A percentile compares a stretch with the other conserved stretches of the same genome.
These are phyloP conservation scores for Drosophila tanythrix DNA, from an alignment of 2,888 invertebrate genomes.

Conservation along the genomic window DNA sequence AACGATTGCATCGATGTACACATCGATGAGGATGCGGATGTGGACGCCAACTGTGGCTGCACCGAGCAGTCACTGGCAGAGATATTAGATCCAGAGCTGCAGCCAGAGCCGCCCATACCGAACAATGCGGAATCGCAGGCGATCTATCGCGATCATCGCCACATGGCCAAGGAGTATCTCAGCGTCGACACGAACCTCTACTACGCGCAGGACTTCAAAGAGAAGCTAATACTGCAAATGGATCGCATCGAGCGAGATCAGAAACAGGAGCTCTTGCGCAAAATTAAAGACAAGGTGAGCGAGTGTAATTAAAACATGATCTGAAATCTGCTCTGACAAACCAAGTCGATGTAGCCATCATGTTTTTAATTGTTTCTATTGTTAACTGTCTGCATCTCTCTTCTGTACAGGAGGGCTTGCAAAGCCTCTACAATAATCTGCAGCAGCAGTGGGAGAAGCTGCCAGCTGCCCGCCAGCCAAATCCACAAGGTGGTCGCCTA, in stretches of 20 bases:
- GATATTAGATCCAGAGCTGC: constrained; percentile 92
- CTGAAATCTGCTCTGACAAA: background rate
- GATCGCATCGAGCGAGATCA: constrained; percentile 81
- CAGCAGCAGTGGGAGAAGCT: constrained; percentile 81
- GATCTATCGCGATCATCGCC: constrained; percentile 95
- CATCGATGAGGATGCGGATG: constrained; percentile 67
- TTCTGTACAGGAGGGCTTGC: constrained; percentile 75
- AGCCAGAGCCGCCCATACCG: constrained; percentile 93
- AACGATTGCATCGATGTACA: constrained; percentile 32
- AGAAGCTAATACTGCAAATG: constrained; percentile 88
- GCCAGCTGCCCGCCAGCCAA: constrained; percentile 63
- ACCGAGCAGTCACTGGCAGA: constrained; percentile 87
- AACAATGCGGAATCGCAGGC: constrained; percentile 91
- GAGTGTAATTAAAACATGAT: background rate
- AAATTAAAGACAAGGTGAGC: constrained; percentile 83
- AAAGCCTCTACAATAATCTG: constrained; percentile 82
- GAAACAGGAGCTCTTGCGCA: constrained; percentile 82
- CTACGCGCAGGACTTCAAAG: constrained; percentile 91
- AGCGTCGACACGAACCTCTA: constrained; percentile 95
- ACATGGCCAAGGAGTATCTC: constrained; percentile 94
- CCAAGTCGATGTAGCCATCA: no score
- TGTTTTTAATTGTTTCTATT: background rate
- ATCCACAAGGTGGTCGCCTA: constrained; percentile 24
- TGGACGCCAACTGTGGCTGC: constrained; percentile 57
- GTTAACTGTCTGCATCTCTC: background rate